A percentile compares a stretch with the other conserved stretches of the same genome.
Evolutionary conservation across 2,797 vertebrate genomes (phyloP).

Genomic region (Vultur gryphus): DNA sequence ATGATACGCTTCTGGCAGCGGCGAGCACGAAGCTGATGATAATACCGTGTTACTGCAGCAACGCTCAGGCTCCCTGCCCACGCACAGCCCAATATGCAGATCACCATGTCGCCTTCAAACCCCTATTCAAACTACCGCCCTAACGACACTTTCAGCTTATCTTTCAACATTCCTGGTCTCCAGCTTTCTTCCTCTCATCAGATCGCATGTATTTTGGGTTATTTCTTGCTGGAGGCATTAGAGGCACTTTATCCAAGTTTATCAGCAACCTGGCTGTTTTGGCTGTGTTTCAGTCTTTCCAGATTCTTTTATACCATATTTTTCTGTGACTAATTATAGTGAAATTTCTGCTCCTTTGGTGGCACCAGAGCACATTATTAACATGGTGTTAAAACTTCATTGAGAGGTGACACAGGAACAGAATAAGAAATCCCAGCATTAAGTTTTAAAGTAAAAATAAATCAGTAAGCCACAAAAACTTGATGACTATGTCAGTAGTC

Average conservation of each 20-base stretch:
- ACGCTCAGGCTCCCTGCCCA: not conserved
- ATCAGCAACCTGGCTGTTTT: not conserved
- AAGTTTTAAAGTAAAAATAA: slow-evolving; percentile 18
- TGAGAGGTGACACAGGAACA: not conserved
- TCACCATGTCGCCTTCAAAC: not conserved
- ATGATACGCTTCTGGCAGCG: not conserved
- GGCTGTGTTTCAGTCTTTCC: not conserved
- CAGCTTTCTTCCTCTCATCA: not conserved
- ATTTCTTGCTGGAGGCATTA: slow-evolving; percentile 25
- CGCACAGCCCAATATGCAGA: not conserved
- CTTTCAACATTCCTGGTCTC: not conserved
- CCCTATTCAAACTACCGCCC: not conserved
- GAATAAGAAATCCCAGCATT: not conserved
- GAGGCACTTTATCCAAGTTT: not conserved
- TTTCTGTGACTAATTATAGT: not conserved
- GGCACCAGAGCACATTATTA: not conserved
- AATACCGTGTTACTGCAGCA: not conserved
- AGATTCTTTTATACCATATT: not conserved
- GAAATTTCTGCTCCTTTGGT: not conserved
- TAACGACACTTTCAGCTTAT: not conserved
- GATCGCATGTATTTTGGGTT: not conserved
- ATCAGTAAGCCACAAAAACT: not conserved
- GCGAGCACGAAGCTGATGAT: not conserved
- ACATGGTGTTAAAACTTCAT: not conserved
- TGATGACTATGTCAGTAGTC: not conserved